A percentile compares a stretch with the other conserved stretches of the same genome.
Evolutionary conservation across 2,797 vertebrate genomes (phyloP).

Genomic region (Artibeus lituratus): DNA sequence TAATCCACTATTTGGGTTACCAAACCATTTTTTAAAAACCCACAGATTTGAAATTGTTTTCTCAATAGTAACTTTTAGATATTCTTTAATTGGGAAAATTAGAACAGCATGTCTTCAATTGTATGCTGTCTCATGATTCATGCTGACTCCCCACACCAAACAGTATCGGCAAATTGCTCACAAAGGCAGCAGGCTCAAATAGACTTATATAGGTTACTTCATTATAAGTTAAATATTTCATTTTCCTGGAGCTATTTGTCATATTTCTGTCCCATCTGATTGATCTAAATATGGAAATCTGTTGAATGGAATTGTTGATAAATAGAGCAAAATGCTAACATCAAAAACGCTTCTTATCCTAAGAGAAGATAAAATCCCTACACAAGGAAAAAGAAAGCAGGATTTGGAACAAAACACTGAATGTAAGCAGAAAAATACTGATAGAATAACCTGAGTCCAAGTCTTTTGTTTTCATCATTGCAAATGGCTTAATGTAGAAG

Average conservation of each 20-base stretch:
- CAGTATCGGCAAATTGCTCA: background rate
- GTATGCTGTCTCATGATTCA: background rate
- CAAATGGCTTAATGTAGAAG: background rate
- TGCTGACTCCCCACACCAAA: background rate
- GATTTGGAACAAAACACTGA: background rate
- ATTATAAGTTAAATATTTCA: background rate
- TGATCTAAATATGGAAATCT: background rate
- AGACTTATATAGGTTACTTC: background rate
- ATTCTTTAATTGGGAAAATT: background rate
- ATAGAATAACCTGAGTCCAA: background rate
- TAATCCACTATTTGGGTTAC: background rate
- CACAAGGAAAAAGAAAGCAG: background rate
- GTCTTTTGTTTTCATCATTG: background rate
- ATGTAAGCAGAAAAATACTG: background rate
- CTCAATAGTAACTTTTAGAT: background rate
- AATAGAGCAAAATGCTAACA: background rate
- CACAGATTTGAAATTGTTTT: background rate
- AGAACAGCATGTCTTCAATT: background rate
- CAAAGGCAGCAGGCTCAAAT: background rate
- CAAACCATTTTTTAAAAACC: background rate
- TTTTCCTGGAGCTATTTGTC: background rate
- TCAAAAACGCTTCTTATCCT: slow-evolving; percentile 15
- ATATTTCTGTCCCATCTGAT: background rate
- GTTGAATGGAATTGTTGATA: background rate
- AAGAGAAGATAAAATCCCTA: background rate